phyloP scores from a whole-genome alignment of 2,888 invertebrate genomes.

The Phorcus lineatus region DNA sequence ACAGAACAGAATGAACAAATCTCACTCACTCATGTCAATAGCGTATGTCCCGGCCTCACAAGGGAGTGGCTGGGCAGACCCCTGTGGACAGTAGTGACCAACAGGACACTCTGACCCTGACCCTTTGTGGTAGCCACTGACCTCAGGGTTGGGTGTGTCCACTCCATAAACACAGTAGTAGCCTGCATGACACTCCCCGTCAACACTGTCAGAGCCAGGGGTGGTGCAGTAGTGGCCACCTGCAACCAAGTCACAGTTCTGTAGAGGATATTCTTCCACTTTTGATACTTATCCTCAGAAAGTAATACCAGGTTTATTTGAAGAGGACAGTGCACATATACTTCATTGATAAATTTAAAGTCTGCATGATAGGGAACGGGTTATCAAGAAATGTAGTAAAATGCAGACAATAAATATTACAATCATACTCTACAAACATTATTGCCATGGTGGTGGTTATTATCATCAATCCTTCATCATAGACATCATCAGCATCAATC shows the following conservation, averaged over 20 bases:
- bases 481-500: no score
- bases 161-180: slow-evolving; percentile 67
- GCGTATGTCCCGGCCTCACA: slow-evolving; percentile 69
- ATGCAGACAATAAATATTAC: no score
- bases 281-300: not conserved
- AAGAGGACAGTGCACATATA: not conserved
- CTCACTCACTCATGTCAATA: not conserved
- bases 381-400: no score
- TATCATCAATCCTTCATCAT: no score
- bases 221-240: slow-evolving; percentile 71
- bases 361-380: no score
- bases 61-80: slow-evolving; percentile 53
- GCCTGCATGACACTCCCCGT: slow-evolving; percentile 62
- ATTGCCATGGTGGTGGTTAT: no score
- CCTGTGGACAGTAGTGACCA: slow-evolving; percentile 70
- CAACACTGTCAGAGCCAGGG: slow-evolving; percentile 59
- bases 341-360: no score
- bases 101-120: slow-evolving; percentile 65
- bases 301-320: not conserved
- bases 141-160: slow-evolving; percentile 60
- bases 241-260: slow-evolving; percentile 36
- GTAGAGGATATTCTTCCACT: not conserved
- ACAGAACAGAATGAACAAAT: no score
- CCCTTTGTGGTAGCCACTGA: slow-evolving; percentile 53
- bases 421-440: no score